Conservation (phyloP, 1,140 invertebrate genomes). For the Pseudomyrmex sp. region DNA sequence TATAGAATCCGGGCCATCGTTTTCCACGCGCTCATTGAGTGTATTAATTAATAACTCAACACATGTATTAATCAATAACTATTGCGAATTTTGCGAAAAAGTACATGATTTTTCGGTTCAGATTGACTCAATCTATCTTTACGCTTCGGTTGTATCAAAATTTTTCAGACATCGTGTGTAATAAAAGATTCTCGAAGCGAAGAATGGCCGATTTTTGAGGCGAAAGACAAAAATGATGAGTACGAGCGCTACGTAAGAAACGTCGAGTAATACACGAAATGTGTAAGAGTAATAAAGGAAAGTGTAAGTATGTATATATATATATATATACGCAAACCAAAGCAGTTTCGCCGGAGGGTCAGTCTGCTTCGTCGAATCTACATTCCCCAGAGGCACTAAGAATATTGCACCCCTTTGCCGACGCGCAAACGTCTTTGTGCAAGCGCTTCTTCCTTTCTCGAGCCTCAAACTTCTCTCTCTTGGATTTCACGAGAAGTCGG, state of each 20-base stretch:
- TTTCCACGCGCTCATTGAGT: too few species aligned
- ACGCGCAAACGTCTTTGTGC: conserved; percentile 53
- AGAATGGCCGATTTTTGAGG: neutral
- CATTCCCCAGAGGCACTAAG: conserved; percentile 57
- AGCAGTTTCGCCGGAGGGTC: conserved; percentile 39
- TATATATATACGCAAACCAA: conserved; percentile 8
- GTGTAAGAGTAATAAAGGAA: conserved; percentile 31
- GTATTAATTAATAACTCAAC: too few species aligned
- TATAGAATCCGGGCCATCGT: too few species aligned
- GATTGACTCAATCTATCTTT: too few species aligned
- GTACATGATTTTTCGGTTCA: too few species aligned
- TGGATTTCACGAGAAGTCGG: conserved; percentile 25
- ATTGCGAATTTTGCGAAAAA: too few species aligned
- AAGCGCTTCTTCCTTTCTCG: conserved; percentile 5
- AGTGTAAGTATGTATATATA: neutral
- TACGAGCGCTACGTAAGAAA: conserved; percentile 16
- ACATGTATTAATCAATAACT: too few species aligned
- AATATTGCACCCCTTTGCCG: conserved; percentile 60
- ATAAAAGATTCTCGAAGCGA: neutral
- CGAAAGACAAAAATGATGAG: neutral
- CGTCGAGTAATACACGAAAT: conserved; percentile 13
- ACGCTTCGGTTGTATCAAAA: too few species aligned
- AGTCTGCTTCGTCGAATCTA: conserved; percentile 56
- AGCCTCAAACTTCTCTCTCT: neutral
- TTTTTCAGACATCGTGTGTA: too few species aligned